Conservation (phyloP, 2,888 invertebrate genomes). For the Eledona agricola region DNA sequence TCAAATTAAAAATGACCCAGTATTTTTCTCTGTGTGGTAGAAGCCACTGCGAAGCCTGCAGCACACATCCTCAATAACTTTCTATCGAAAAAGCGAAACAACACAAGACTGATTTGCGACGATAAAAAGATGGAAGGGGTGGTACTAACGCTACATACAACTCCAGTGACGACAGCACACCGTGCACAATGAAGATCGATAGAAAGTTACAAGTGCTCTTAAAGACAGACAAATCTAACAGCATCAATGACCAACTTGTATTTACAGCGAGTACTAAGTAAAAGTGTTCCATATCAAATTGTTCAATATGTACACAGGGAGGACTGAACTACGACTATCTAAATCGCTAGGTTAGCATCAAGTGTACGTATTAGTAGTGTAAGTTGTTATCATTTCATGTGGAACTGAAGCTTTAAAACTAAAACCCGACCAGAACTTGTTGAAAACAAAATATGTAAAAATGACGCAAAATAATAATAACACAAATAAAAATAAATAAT, state of each 20-base stretch:
- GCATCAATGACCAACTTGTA: constrained; percentile 34
- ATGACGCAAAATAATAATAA: constrained; percentile 32
- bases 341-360: constrained; percentile 43
- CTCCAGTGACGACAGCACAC: constrained; percentile 47
- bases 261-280: constrained; percentile 49
- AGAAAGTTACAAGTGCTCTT: constrained; percentile 58
- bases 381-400: constrained; percentile 40
- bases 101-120: constrained; percentile 49
- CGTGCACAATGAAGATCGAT: constrained; percentile 54
- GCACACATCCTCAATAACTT: constrained; percentile 52
- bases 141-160: constrained; percentile 50
- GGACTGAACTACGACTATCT: constrained; percentile 49
- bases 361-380: constrained; percentile 45
- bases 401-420: constrained; percentile 2
- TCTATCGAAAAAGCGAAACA: constrained; percentile 57
- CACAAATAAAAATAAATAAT: constrained; percentile 37
- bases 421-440: not conserved
- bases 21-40: no score
- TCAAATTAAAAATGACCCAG: no score
- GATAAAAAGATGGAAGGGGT: constrained; percentile 46
- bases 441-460: constrained; percentile 19
- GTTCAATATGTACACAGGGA: constrained; percentile 51
- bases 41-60: no score
- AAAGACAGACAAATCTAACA: constrained; percentile 39
- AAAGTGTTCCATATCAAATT: constrained; percentile 35